phyloP scores from a whole-genome alignment of 92 coral and sea anemone genomes.

The Hydrozoanthus gracilis region DNA sequence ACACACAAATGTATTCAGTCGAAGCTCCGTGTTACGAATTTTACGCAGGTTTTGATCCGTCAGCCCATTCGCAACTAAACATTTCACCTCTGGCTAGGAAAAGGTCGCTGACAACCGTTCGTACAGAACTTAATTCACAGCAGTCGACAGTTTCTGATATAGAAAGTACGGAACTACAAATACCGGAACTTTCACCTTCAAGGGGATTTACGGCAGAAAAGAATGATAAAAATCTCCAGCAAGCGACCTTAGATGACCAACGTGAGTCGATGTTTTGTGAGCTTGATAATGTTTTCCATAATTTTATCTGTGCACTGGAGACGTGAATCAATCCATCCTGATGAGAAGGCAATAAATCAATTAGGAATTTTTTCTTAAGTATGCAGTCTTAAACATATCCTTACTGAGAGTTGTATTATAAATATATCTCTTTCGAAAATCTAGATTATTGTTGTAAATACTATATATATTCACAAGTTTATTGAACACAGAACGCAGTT shows the following conservation, averaged over 20 bases:
- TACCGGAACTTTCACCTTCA: slow-evolving; percentile 28
- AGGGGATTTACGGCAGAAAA: slow-evolving; percentile 41
- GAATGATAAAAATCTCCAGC: slow-evolving; percentile 31
- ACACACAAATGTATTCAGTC: slow-evolving; percentile 81
- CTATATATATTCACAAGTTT: too few species aligned
- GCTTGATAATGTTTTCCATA: slow-evolving; percentile 90
- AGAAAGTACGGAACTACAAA: slow-evolving; percentile 30
- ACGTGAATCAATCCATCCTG: slow-evolving; percentile 55
- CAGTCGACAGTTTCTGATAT: slow-evolving; percentile 9
- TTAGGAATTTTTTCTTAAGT: background rate
- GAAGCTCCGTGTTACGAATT: slow-evolving; percentile 75
- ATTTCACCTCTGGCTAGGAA: slow-evolving; percentile 46
- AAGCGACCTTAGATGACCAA: slow-evolving; percentile 22
- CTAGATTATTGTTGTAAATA: too few species aligned
- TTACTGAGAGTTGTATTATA: too few species aligned
- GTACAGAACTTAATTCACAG: slow-evolving; percentile 21
- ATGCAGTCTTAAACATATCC: background rate
- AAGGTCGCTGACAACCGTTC: slow-evolving; percentile 35
- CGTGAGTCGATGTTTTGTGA: slow-evolving; percentile 81
- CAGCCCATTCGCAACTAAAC: background rate
- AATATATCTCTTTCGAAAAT: too few species aligned
- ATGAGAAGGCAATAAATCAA: background rate
- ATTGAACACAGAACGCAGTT: too few species aligned
- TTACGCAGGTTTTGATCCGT: slow-evolving; percentile 28
- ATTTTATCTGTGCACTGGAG: slow-evolving; percentile 93